A percentile compares a stretch with the other conserved stretches of the same genome.
phyloP scores from a whole-genome alignment of 2,888 invertebrate genomes.

The Drosophila neonasuta region DNA sequence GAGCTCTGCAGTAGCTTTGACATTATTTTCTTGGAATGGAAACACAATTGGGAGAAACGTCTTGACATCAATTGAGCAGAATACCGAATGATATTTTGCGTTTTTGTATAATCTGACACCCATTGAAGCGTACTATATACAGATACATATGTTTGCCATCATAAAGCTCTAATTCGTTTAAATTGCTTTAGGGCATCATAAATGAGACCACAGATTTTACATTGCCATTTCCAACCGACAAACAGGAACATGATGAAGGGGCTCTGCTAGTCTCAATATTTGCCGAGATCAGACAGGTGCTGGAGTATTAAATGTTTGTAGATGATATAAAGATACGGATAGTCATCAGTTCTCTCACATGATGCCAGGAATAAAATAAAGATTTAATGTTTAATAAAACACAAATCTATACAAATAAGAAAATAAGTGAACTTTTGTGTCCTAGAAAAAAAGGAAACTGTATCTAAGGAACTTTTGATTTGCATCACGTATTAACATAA shows the following conservation, averaged over 20 bases:
- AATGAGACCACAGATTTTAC: not conserved
- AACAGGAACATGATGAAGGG: not conserved
- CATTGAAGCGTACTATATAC: conserved; percentile 5
- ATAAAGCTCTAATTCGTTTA: conserved; percentile 7
- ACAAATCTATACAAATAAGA: not conserved
- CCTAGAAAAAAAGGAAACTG: too few species aligned
- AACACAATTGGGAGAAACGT: conserved; percentile 2
- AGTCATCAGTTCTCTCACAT: not conserved
- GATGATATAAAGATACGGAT: conserved; percentile 15
- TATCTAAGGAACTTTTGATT: too few species aligned
- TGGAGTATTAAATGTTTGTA: conserved; percentile 11
- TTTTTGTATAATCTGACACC: not conserved
- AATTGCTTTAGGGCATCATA: not conserved
- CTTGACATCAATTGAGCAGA: conserved; percentile 3
- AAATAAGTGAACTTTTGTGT: too few species aligned
- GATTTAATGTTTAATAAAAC: not conserved
- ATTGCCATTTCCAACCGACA: conserved; percentile 4
- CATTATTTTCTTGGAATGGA: not conserved
- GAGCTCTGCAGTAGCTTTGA: conserved; percentile 29
- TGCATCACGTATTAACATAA: not conserved
- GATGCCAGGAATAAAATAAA: not conserved
- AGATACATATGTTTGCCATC: not conserved
- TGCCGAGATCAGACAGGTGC: not conserved
- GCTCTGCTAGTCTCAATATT: conserved; percentile 9
- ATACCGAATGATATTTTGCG: conserved; percentile 9